Base-by-base conservation (phyloP, 2,888 invertebrate genomes). In the Ennomos quercinarius region DNA sequence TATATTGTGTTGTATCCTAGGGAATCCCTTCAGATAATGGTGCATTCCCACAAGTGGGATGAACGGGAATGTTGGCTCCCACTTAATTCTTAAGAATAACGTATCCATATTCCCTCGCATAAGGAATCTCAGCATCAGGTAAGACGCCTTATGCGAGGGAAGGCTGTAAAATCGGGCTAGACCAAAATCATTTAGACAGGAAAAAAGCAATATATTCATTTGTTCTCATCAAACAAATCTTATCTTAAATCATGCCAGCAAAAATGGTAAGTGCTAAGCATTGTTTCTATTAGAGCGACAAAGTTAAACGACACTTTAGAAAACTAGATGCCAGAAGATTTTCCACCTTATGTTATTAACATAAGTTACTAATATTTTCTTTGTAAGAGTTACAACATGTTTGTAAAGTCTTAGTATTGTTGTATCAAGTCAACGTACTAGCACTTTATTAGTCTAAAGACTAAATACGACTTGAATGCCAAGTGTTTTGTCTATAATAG, bases 231-330 rank as follows among this genome's bases (percentile, higher is more conserved):
- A 47, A 53, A 44, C 36, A 57, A 10, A n/a, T 49, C 27, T 51
- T 60, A 60, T 60, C 60, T 60, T 17, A 51, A 39, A 60, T 55
- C 55, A 41, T 38, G 44, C 45, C 13, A 60, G 46, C 60, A 11
- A 60, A 55, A 47, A 60, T 54, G 50, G 55, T 49, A 43, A 40
- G 50, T 46, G 39, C 10, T 40, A 41, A 27, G 36, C 48, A 55
- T 60, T 55, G 60, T 55, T 54, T 47, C 50, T 47, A 40, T 13
- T 47, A 39, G 4, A 41, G 12, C 34, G 6, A 49, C 27, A 27
- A 3, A 27, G 5, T 27, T 27, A 27, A 3, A 6, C 42, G 13
- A 17, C 8, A 2, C 6, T 13, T 12, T 57, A 11, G 2, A 17
- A 42, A 48, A 49, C 10, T 0, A 37, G 6, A 17, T 10, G 13